Percentiles rank a stretch among this genome's conserved stretches.
Evolutionary conservation across 2,113 vertebrate species (phyloP).

Genomic region (Choloepus hoffmanni): DNA sequence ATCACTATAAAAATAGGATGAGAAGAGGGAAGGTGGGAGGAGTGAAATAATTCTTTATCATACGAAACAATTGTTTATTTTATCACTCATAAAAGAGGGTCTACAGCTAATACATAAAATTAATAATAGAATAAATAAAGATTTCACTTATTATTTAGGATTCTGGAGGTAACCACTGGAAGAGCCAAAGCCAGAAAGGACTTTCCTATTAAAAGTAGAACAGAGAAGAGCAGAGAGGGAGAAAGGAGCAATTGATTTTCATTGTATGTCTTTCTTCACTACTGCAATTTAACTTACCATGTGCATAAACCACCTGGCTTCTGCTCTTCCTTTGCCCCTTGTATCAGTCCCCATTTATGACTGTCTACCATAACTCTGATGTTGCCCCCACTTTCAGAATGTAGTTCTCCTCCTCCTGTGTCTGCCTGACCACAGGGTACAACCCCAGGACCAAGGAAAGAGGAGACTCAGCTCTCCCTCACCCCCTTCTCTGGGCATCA

Average conservation of each 20-base stretch:
- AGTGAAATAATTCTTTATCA: no score
- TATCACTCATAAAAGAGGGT: not conserved
- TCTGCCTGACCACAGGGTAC: not conserved
- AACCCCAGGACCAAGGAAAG: not conserved
- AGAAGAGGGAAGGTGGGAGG: not conserved
- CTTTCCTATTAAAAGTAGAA: not conserved
- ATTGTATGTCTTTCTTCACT: no score
- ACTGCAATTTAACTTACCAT: not conserved
- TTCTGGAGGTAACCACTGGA: not conserved
- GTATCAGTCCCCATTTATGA: not conserved
- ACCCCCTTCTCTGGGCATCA: not conserved
- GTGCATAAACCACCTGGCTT: not conserved
- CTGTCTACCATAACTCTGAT: not conserved
- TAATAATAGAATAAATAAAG: not conserved
- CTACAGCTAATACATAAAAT: not conserved
- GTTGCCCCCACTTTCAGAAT: not conserved
- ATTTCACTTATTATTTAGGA: not conserved
- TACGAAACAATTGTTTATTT: not conserved
- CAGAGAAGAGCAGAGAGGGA: not conserved
- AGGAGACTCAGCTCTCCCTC: not conserved
- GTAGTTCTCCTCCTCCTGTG: not conserved
- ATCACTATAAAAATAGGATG: not conserved
- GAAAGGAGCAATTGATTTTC: not conserved
- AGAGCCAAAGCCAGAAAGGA: not conserved
- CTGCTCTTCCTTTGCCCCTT: not conserved